These are phyloP conservation scores for Melanotaenia duboulayi DNA, from an alignment of 2,113 vertebrate genomes.

Conservation along the genomic window DNA sequence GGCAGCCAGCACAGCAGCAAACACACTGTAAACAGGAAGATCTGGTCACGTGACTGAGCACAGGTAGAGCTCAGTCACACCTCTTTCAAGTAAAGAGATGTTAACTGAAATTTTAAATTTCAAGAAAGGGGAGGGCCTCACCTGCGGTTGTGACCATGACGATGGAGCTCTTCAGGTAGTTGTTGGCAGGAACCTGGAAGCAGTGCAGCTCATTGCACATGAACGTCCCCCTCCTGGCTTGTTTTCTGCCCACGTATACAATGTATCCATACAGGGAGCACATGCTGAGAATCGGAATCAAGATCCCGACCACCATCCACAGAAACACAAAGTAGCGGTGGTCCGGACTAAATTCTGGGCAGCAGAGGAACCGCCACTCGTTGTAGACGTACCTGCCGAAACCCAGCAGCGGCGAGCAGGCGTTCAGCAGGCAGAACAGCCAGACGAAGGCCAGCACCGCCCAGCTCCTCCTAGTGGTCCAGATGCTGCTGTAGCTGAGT, in stretches of 20 bases:
- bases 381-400: slow-evolving; percentile 79
- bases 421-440: slow-evolving; percentile 68
- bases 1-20: slow-evolving; percentile 83
- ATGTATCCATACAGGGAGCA: slow-evolving; percentile 77
- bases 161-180: slow-evolving; percentile 80
- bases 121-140: slow-evolving; percentile 51
- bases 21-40: slow-evolving; percentile 63
- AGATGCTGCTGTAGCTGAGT: slow-evolving; percentile 74
- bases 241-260: slow-evolving; percentile 76
- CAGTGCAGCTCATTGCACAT: slow-evolving; percentile 84
- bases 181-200: slow-evolving; percentile 81
- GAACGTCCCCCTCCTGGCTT: slow-evolving; percentile 81
- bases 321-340: slow-evolving; percentile 61
- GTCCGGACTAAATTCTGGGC: slow-evolving; percentile 61
- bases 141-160: slow-evolving; percentile 78
- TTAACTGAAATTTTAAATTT: background rate
- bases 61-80: too few species aligned
- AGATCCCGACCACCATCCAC: slow-evolving; percentile 64
- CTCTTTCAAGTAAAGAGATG: too few species aligned
- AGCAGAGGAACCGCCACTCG: slow-evolving; percentile 70
- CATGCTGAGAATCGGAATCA: slow-evolving; percentile 69
- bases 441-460: slow-evolving; percentile 68
- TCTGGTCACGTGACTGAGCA: background rate
- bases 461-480: slow-evolving; percentile 65
- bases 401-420: slow-evolving; percentile 76